Percentiles rank a stretch among this genome's conserved stretches.
Evolutionary conservation across 2,888 invertebrate species (phyloP).

Genomic region (Drosophila koepferae): DNA sequence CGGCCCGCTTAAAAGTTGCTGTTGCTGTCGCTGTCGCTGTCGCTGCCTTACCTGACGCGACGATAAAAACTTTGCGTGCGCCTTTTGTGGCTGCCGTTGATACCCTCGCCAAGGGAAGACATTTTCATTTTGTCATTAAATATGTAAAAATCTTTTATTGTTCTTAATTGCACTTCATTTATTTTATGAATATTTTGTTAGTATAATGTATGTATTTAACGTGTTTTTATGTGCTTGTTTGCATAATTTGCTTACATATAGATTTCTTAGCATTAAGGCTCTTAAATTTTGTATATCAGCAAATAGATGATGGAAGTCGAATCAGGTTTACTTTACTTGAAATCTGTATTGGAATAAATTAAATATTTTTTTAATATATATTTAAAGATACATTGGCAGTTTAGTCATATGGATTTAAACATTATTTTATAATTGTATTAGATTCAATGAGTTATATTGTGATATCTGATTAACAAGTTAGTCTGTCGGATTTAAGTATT

Average conservation of each 20-base stretch:
- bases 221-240: not conserved
- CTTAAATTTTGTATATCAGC: not conserved
- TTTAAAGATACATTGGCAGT: too few relatives aligned
- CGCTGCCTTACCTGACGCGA: conserved; percentile 45
- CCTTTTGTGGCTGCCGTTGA: conserved; percentile 47
- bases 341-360: too few relatives aligned
- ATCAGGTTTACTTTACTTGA: not conserved
- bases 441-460: too few relatives aligned
- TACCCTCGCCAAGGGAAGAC: conserved; percentile 7
- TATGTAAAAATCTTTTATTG: conserved; percentile 3
- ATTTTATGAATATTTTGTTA: conserved; percentile 1
- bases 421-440: too few relatives aligned
- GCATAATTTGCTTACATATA: not conserved
- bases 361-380: too few relatives aligned
- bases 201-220: not conserved
- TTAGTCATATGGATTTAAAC: too few relatives aligned
- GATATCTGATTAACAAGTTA: too few relatives aligned
- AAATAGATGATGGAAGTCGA: not conserved
- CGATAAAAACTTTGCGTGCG: conserved; percentile 64
- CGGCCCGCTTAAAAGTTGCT: conserved; percentile 49
- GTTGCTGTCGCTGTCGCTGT: not conserved
- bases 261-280: not conserved
- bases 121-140: conserved; percentile 1
- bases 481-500: too few relatives aligned
- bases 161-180: not conserved